Evolutionary conservation across 1,140 invertebrate species (phyloP).

Genomic region (Drosophila persimilis): DNA sequence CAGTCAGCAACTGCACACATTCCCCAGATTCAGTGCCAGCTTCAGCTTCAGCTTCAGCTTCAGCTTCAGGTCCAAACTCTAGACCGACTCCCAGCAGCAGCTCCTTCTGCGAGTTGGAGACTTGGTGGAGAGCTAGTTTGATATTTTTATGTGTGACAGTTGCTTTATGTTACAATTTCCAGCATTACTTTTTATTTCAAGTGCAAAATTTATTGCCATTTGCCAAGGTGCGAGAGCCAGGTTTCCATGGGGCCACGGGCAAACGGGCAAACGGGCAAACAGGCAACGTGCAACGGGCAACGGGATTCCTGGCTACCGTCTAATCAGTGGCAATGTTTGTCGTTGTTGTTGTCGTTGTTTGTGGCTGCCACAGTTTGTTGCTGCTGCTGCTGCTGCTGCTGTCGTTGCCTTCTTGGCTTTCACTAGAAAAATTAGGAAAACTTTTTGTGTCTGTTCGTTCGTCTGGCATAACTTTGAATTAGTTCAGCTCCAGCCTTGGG

Average conservation of each 20-base stretch:
- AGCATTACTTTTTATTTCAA: conserved; percentile 80
- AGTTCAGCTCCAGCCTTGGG: conserved; percentile 31
- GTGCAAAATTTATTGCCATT: conserved; percentile 80
- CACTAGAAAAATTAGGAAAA: conserved; percentile 61
- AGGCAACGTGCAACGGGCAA: conserved; percentile 25
- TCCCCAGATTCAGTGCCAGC: neutral
- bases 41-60: conserved; percentile 1
- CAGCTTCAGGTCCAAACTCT: conserved; percentile 10
- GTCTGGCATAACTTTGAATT: conserved; percentile 57
- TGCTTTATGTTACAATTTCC: conserved; percentile 79
- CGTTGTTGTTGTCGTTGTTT: conserved; percentile 17
- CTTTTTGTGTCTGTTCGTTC: conserved; percentile 39
- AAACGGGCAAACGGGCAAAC: conserved; percentile 25
- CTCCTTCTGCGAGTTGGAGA: neutral
- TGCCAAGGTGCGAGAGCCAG: conserved; percentile 66
- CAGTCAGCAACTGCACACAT: conserved; percentile 51
- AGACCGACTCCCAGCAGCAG: neutral
- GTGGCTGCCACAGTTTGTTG: conserved; percentile 1
- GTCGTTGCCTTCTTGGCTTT: conserved; percentile 58
- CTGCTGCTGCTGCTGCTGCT: neutral
- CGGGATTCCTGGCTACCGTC: conserved; percentile 50
- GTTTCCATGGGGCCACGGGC: conserved; percentile 30
- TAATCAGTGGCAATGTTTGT: conserved; percentile 58
- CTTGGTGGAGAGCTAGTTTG: conserved; percentile 45
- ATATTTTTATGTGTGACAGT: conserved; percentile 79